Percentiles rank a stretch among this genome's conserved stretches.
Conservation (phyloP, 2,797 vertebrate species). For the Halcyon leucocephala region DNA sequence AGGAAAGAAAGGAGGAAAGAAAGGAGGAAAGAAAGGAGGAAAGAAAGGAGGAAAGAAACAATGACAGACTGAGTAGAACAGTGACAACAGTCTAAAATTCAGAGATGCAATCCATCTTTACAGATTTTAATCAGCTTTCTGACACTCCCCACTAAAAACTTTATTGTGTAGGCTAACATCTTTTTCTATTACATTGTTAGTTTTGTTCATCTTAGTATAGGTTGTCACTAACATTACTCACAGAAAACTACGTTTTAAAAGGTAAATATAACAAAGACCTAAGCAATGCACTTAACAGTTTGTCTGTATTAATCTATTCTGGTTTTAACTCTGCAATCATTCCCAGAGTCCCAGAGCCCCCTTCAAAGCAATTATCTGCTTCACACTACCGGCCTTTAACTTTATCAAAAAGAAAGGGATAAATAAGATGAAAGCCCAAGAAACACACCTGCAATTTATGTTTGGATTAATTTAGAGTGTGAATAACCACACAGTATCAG, state of each 20-base stretch:
- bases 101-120: not conserved
- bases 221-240: not conserved
- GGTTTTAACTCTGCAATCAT: not conserved
- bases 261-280: not conserved
- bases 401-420: not conserved
- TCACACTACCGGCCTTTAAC: not conserved
- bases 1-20: not conserved
- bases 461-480: not conserved
- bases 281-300: not conserved
- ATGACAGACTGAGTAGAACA: not conserved
- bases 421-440: not conserved
- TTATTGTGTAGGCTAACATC: conserved; percentile 36
- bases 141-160: conserved; percentile 42
- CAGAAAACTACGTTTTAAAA: not conserved
- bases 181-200: conserved; percentile 44
- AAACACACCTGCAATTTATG: not conserved
- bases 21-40: no score
- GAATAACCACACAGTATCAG: not conserved
- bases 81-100: not conserved
- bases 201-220: conserved; percentile 51
- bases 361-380: not conserved
- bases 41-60: not conserved
- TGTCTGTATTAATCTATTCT: not conserved
- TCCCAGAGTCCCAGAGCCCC: not conserved
- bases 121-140: not conserved